phyloP scores from a whole-genome alignment of 2,888 invertebrate genomes.

The Andrena bucephala region DNA sequence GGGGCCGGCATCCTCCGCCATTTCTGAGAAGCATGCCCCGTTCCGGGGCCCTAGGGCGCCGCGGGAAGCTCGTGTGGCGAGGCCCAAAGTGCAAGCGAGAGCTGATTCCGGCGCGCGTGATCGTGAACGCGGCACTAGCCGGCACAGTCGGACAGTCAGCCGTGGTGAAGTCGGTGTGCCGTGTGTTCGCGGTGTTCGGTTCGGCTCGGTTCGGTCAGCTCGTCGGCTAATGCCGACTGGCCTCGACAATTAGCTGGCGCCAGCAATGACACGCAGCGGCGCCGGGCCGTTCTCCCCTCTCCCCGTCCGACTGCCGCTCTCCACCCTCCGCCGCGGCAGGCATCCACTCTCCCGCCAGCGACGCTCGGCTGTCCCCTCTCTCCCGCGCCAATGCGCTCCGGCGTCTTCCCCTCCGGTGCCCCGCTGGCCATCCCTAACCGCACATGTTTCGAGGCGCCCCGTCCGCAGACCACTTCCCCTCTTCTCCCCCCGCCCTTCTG shows the following conservation, averaged over 20 bases:
- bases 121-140: slow-evolving; percentile 28
- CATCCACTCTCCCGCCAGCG: slow-evolving; percentile 35
- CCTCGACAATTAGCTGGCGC: slow-evolving; percentile 84
- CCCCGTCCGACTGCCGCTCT: slow-evolving; percentile 35
- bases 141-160: slow-evolving; percentile 5
- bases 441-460: slow-evolving; percentile 67
- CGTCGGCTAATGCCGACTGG: slow-evolving; percentile 81
- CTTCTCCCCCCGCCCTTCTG: slow-evolving; percentile 29
- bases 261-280: slow-evolving; percentile 83
- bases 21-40: slow-evolving; percentile 27
- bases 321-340: slow-evolving; percentile 23
- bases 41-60: slow-evolving; percentile 11
- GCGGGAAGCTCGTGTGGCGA: slow-evolving; percentile 8
- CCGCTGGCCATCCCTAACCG: slow-evolving; percentile 48
- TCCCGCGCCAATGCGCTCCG: slow-evolving; percentile 45
- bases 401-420: slow-evolving; percentile 30
- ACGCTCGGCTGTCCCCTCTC: slow-evolving; percentile 29
- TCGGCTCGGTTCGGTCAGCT: slow-evolving; percentile 77
- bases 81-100: not conserved
- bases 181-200: slow-evolving; percentile 41
- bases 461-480: slow-evolving; percentile 51
- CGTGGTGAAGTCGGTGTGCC: slow-evolving; percentile 43
- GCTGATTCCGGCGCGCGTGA: slow-evolving; percentile 20
- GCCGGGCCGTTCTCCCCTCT: slow-evolving; percentile 74
- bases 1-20: not conserved